Base-by-base conservation (phyloP, 2,888 invertebrate genomes). In the Parascotia fuliginaria region DNA sequence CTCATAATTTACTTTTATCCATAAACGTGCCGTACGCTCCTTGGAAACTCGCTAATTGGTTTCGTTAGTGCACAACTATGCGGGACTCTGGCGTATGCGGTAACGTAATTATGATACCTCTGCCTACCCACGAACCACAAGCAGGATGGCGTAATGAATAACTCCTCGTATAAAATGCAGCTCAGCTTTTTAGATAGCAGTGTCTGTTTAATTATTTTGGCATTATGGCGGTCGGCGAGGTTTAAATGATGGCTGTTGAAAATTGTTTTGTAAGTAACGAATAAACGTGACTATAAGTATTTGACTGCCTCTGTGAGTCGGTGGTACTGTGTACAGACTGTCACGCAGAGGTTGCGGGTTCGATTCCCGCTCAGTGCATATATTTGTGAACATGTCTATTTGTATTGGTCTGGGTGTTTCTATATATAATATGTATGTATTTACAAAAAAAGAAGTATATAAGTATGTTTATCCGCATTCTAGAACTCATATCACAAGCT, bases 1-100 rank as follows among this genome's bases (percentile, higher is more conserved):
- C 4, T 40, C 6, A 31, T 29, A 31, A 16, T 19, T 3, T 13
- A 13, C 7, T 16, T 28, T 28, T 9, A 7, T 32, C 11, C 12
- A 16, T 39, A 39, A 29, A 9, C 77, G 79, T 81, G 32, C 31
- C 71, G 75, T 60, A n/a, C 14, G 2, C 4, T 22, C 41, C 61
- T 74, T 65, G 87, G 72, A 54, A 11, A 60, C 68, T 19, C 9
- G 40, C 65, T 83, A 87, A 89, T 89, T 89, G 83, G 87, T 86
- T 87, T 89, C 82, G 86, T 89, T 88, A 85, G 74, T 47, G 55
- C 67, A 62, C 51, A 77, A 79, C 77, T 75, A 76, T 71, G 77
- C 73, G 70, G 65, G 49, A 46, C 60, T 45, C 40, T n/a, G 57
- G 48, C 55, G 51, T 46, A 49, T 57, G 68, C 73, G 72, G 75